A percentile compares a stretch with the other conserved stretches of the same genome.
phyloP scores from a whole-genome alignment of 1,140 invertebrate genomes.

The Tachypleus tridentatus region DNA sequence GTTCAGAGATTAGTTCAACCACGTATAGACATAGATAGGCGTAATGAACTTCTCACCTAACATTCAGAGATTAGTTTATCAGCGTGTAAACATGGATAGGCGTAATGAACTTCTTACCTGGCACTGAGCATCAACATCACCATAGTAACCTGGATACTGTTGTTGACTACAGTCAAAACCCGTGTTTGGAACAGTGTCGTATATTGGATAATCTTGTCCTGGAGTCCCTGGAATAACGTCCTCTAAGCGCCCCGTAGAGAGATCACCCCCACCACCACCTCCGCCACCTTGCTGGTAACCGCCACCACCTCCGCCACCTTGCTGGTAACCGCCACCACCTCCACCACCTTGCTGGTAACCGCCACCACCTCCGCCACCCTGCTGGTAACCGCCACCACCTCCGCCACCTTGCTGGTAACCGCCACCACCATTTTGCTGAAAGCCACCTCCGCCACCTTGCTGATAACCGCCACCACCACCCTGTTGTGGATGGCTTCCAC shows the following conservation, averaged over 20 bases:
- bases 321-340: not conserved
- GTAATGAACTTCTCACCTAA: not conserved
- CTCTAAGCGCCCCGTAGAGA: conserved; percentile 13
- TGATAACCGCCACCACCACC: conserved; percentile 12
- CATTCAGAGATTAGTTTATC: not conserved
- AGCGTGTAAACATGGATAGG: conserved; percentile 1
- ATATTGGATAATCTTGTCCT: conserved; percentile 37
- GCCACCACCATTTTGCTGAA: conserved; percentile 12
- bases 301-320: conserved; percentile 1
- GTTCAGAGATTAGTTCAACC: not conserved
- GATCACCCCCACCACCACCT: conserved; percentile 11
- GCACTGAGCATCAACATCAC: conserved; percentile 36
- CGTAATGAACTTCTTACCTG: conserved; percentile 30
- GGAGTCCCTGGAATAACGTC: conserved; percentile 32
- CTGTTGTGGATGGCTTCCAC: conserved; percentile 1
- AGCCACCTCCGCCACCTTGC: not conserved
- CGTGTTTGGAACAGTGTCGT: conserved; percentile 32
- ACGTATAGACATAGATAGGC: not conserved
- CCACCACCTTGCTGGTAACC: conserved; percentile 2
- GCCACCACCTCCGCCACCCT: not conserved
- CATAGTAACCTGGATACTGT: conserved; percentile 38
- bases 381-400: conserved; percentile 30
- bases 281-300: conserved; percentile 9
- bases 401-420: conserved; percentile 30
- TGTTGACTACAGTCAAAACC: conserved; percentile 35